Evolutionary conservation across 2,888 invertebrate species (phyloP).

Genomic region (Drosophila pseudotalamancana): DNA sequence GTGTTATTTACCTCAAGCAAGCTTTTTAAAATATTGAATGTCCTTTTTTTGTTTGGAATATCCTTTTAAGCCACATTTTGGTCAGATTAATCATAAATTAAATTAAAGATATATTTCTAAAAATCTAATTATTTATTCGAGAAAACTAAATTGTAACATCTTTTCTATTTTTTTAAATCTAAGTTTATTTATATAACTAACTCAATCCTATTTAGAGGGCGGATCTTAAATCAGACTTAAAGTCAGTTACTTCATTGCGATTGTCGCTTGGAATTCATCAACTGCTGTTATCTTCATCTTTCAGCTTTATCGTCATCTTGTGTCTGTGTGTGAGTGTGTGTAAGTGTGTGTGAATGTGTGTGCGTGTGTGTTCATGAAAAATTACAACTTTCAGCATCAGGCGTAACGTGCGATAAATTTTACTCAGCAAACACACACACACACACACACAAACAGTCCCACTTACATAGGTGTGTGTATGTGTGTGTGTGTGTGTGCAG

Average conservation of each 20-base stretch:
- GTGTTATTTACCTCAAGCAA: background rate
- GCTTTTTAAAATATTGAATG: background rate
- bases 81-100: no score
- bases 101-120: no score
- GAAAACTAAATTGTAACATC: no score
- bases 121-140: no score
- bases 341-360: background rate
- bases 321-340: conserved; percentile 8
- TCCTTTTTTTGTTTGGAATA: background rate
- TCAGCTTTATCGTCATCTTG: conserved; percentile 7
- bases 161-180: no score
- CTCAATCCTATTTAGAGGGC: no score
- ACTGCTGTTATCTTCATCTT: conserved; percentile 7
- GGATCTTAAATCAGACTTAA: no score
- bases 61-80: no score
- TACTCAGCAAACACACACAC: conserved; percentile 39
- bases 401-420: conserved; percentile 75
- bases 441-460: background rate
- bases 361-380: conserved; percentile 56
- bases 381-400: conserved; percentile 80
- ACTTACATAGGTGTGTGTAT: background rate
- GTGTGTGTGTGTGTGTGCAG: conserved; percentile 3
- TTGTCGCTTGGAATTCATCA: conserved; percentile 46
- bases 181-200: no score
- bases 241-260: conserved; percentile 32